These are phyloP conservation scores for Drosophila paracracens DNA, from an alignment of 2,888 invertebrate species.

Conservation along the genomic window DNA sequence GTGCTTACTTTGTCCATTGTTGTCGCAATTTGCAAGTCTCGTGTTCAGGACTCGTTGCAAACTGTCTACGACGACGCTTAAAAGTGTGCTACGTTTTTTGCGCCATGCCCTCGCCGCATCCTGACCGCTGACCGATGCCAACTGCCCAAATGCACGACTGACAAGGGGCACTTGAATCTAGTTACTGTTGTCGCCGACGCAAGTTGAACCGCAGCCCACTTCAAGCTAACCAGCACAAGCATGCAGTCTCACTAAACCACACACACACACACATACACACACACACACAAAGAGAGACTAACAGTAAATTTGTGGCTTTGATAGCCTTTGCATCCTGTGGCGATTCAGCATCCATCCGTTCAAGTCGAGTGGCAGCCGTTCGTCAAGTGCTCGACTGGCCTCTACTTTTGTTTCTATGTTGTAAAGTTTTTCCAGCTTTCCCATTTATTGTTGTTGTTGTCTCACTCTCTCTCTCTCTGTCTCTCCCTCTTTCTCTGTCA, in stretches of 20 bases:
- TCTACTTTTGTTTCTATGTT: slow-evolving; percentile 60
- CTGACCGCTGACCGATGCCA: slow-evolving; percentile 26
- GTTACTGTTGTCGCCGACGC: slow-evolving; percentile 63
- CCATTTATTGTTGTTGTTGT: neutral
- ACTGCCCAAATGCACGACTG: slow-evolving; percentile 5
- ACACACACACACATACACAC: slow-evolving; percentile 23
- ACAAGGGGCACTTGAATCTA: slow-evolving; percentile 66
- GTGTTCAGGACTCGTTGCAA: slow-evolving; percentile 1
- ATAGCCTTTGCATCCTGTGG: slow-evolving; percentile 53
- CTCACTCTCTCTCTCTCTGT: neutral
- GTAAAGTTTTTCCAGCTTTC: slow-evolving; percentile 51
- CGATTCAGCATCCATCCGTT: slow-evolving; percentile 34
- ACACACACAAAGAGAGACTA: slow-evolving; percentile 16
- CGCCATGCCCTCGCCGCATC: slow-evolving; percentile 9
- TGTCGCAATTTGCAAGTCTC: slow-evolving; percentile 28
- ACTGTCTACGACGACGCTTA: slow-evolving; percentile 11
- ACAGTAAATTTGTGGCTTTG: slow-evolving; percentile 54
- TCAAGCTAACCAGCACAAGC: slow-evolving; percentile 57
- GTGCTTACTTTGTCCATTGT: slow-evolving; percentile 6
- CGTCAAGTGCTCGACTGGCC: slow-evolving; percentile 57
- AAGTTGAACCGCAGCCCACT: slow-evolving; percentile 53
- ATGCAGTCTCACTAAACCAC: slow-evolving; percentile 10
- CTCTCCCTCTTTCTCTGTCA: slow-evolving; percentile 1
- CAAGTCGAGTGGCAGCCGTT: slow-evolving; percentile 67
- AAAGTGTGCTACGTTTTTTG: slow-evolving; percentile 24